Base-by-base conservation (phyloP, 2,797 vertebrate genomes). In the Rhadinocentrus ornatus region DNA sequence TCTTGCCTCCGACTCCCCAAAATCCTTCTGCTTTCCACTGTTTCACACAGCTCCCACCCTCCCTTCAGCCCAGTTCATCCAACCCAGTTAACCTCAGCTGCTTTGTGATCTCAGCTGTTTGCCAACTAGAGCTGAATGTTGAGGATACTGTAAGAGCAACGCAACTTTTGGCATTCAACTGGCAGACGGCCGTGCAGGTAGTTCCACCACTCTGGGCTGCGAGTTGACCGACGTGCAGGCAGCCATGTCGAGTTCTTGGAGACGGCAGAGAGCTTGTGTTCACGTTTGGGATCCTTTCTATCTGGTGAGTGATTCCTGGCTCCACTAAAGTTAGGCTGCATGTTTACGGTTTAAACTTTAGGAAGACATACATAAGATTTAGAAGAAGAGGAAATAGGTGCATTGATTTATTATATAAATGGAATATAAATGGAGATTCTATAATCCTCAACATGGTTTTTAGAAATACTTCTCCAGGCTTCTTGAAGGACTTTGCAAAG, bases 271-370 rank as follows among this genome's bases (percentile, higher is more conserved):
- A 27, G 11, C 67, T 81, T 77, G 81, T 5, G 66, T 66, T 75
- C 76, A 57, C 46, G 71, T 79, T 55, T 80, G 73, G 74, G 69
- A 78, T 59, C 34, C 53, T 27, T 46, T 60, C 39, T 79, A 73
- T 16, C 62, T 69, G 81, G 79, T 77, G 75, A 83, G 84, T 65
- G 59, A 6, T 31, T 65, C 75, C 55, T 63, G 78, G 59, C 61
- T 70, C 34, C 3, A 18, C 32, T 37, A 4, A 13, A 13, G 35
- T 18, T 18, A 6, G 39, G 13, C 39, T 41, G 39, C 39, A 41
- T 15, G 39, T 16, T 37, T 37, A 37, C 2, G 12, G 11, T 37
- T 12, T 13, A 37, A 37, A 12, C 35, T 37, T 12, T 37, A 4
- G 12, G 35, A 37, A 37, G 35, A 37, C 13, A 1, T 3, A 37